Conservation (phyloP, 2,888 invertebrate species). For the Parelbella ahira region DNA sequence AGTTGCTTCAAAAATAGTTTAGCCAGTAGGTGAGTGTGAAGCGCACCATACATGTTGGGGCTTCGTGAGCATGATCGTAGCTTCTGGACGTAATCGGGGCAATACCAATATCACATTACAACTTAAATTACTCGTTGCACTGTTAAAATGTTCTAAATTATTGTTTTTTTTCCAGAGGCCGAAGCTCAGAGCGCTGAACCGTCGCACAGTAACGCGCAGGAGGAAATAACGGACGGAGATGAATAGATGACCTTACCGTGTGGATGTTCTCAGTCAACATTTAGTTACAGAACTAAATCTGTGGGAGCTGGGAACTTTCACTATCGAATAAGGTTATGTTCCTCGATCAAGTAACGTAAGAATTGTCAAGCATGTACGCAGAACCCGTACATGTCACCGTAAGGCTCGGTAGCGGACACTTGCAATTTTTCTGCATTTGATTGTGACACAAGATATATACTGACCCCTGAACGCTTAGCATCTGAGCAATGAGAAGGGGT, state of each 20-base stretch:
- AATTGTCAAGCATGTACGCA: slow-evolving; percentile 22
- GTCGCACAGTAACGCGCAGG: slow-evolving; percentile 64
- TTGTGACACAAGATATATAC: slow-evolving; percentile 59
- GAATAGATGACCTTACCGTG: slow-evolving; percentile 33
- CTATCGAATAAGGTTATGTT: slow-evolving; percentile 28
- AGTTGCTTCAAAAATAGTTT: slow-evolving; percentile 72
- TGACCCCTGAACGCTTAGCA: slow-evolving; percentile 52
- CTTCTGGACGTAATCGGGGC: too few species aligned
- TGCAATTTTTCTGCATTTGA: slow-evolving; percentile 40
- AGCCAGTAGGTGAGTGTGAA: slow-evolving; percentile 59
- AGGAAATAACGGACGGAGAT: slow-evolving; percentile 36
- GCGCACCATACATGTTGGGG: slow-evolving; percentile 33
- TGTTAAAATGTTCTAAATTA: too few species aligned
- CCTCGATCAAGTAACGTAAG: slow-evolving; percentile 29
- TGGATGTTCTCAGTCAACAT: slow-evolving; percentile 30
- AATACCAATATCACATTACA: slow-evolving; percentile 7
- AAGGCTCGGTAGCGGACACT: slow-evolving; percentile 23
- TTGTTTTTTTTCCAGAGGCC: slow-evolving; percentile 52
- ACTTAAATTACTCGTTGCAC: too few species aligned
- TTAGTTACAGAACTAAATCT: slow-evolving; percentile 38
- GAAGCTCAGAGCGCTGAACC: slow-evolving; percentile 61
- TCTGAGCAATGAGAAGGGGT: slow-evolving; percentile 36
- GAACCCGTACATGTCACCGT: slow-evolving; percentile 31
- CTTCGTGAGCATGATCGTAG: slow-evolving; percentile 18
- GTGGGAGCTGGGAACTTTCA: slow-evolving; percentile 36